Evolutionary conservation across 1,140 invertebrate species (phyloP).

Genomic region (Drosophila lini): DNA sequence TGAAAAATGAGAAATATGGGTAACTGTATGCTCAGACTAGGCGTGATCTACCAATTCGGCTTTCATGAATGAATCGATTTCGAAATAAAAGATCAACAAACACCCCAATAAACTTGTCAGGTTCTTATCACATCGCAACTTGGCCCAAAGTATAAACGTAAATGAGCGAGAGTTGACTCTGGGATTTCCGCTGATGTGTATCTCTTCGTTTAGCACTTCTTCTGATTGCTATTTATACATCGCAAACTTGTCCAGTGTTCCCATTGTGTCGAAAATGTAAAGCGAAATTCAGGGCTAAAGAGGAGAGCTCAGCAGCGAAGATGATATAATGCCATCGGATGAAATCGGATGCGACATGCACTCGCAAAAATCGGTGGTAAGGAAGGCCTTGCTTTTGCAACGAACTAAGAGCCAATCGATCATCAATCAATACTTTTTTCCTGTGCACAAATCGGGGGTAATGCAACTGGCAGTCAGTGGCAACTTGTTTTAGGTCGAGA

Average conservation of each 20-base stretch:
- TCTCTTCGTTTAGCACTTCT: conserved; percentile 61
- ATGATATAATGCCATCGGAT: conserved; percentile 53
- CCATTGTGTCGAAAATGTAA: conserved; percentile 60
- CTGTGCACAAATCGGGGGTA: conserved; percentile 15
- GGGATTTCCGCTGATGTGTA: conserved; percentile 34
- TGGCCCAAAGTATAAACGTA: conserved; percentile 8
- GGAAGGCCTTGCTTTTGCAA: neutral
- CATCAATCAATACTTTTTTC: conserved; percentile 5
- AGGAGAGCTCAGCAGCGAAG: conserved; percentile 7
- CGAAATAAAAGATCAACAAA: conserved; percentile 30
- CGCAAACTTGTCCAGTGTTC: conserved; percentile 54
- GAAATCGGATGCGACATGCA: conserved; percentile 27
- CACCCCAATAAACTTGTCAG: conserved; percentile 21
- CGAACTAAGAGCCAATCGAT: neutral
- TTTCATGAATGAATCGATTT: conserved; percentile 36
- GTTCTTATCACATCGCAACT: conserved; percentile 36
- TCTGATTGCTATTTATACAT: conserved; percentile 32
- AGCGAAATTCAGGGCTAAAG: conserved; percentile 50
- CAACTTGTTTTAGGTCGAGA: conserved; percentile 21
- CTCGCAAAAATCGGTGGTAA: conserved; percentile 2
- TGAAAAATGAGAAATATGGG: conserved; percentile 28
- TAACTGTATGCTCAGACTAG: conserved; percentile 14
- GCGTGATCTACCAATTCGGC: conserved; percentile 25
- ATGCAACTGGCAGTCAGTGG: conserved; percentile 19
- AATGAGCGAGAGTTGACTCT: conserved; percentile 3